phyloP scores from a whole-genome alignment of 2,113 vertebrate species.

The Nothocercus julius region DNA sequence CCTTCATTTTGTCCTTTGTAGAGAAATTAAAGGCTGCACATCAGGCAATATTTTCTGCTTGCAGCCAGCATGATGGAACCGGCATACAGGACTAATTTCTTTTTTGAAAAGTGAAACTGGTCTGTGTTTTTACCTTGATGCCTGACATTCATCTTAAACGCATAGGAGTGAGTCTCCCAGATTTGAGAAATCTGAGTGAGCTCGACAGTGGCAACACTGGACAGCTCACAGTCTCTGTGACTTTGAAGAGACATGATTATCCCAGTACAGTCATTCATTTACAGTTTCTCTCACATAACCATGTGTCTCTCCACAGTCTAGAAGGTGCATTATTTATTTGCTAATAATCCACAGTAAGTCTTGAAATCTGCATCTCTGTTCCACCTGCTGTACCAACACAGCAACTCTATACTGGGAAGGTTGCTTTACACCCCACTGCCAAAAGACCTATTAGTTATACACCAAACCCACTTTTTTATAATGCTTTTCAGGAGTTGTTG shows the following conservation, averaged over 20 bases:
- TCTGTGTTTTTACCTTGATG: not conserved
- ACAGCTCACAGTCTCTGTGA: not conserved
- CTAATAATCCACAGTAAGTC: not conserved
- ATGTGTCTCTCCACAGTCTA: not conserved
- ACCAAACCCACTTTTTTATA: not conserved
- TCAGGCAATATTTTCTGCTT: not conserved
- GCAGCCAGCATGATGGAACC: not conserved
- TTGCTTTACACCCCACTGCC: not conserved
- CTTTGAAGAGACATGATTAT: not conserved
- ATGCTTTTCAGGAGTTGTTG: not conserved
- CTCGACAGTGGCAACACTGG: not conserved
- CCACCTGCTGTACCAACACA: not conserved
- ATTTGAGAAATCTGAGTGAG: not conserved
- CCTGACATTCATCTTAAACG: not conserved
- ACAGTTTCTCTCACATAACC: not conserved
- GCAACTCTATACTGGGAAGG: not conserved
- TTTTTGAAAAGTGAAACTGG: not conserved
- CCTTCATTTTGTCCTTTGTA: slow-evolving; percentile 24
- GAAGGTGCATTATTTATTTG: not conserved
- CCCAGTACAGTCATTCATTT: not conserved
- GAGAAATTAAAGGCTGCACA: slow-evolving; percentile 5
- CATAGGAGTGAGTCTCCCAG: not conserved
- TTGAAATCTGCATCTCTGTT: not conserved
- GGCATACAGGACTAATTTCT: not conserved
- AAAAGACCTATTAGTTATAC: not conserved